Conservation (phyloP, 2,797 vertebrate genomes). For the Sebastes diploproa region DNA sequence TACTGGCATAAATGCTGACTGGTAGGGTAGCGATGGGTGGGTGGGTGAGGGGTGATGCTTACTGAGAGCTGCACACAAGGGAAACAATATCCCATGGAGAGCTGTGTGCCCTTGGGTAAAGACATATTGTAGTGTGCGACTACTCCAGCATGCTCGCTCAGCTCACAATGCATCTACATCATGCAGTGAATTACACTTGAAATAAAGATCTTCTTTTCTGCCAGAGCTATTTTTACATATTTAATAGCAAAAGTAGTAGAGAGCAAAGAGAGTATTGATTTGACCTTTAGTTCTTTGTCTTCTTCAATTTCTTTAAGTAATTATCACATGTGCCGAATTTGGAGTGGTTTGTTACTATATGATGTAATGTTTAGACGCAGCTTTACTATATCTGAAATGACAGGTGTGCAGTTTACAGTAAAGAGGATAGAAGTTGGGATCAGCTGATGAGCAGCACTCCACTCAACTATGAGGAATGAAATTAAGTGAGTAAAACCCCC, state of each 20-base stretch:
- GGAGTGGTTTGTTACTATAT: not conserved
- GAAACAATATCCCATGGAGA: conserved; percentile 29
- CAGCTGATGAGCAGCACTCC: conserved; percentile 9
- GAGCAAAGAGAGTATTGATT: not conserved
- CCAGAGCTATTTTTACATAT: not conserved
- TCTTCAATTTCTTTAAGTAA: not conserved
- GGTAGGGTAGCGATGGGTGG: conserved; percentile 42
- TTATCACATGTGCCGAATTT: not conserved
- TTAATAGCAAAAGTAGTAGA: not conserved
- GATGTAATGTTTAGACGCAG: not conserved
- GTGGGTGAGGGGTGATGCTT: conserved; percentile 41
- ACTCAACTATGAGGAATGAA: conserved; percentile 4
- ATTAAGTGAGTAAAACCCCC: conserved; percentile 18
- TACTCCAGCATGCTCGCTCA: conserved; percentile 26
- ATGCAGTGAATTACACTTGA: conserved; percentile 10
- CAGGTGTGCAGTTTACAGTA: conserved; percentile 4
- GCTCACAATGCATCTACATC: conserved; percentile 26
- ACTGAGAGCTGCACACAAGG: conserved; percentile 46
- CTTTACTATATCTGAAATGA: not conserved
- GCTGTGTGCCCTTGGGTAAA: conserved; percentile 42
- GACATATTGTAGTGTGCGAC: conserved; percentile 11
- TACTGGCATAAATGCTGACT: conserved; percentile 60
- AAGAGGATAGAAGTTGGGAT: conserved; percentile 24
- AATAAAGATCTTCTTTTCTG: not conserved
- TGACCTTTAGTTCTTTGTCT: not conserved